Evolutionary conservation across 2,888 invertebrate species (phyloP), one percentile per base, ranked within the genome.

Genomic region (Cremastinae sp.): DNA sequence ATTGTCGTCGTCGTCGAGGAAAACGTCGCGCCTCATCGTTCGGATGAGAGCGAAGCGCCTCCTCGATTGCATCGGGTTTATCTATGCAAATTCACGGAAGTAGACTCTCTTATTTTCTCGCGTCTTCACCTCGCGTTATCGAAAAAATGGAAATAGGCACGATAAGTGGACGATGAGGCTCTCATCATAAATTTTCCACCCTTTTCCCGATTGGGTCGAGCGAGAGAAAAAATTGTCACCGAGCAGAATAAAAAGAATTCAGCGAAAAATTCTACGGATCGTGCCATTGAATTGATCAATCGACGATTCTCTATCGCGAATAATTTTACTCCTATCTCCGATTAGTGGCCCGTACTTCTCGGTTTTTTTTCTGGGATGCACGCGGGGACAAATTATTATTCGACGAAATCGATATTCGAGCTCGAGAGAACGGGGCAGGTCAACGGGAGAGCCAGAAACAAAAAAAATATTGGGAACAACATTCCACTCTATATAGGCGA

Each of bases 41-140:
- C 49, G 59, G 66, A 66, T 73, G 74, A 69, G 69, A 74, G 56
- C 62, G 62, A 62, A 68, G 65, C 65, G 54, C 75, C 70, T 70
- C 20, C 71, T 66, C 75, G 75, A 75, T 75, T 66, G 65, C 70
- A 54, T 61, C 54, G 64, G 56, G 75, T 71, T 75, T 66, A 75
- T 75, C 61, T 66, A 75, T 75, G 75, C 61, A 71, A 75, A 75
- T 71, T 66, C 54, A 36, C 41, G 47, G 61, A 47, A 71, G 71
- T 75, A 66, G 59, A 54, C 54, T 66, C 47, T 43, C 47, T 47
- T 7, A 28, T 58, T 65, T 47, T 14, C 36, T 36, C 43, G 9
- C 45, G 9, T 12, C 20, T 8, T 18, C 53, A 47, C 41, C 28
- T 34, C n/a, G 12, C 28, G 20, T 22, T 34, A 8, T 20, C 2